Conservation (phyloP, 2,888 invertebrate species). For the Eristalinus sepulchralis region DNA sequence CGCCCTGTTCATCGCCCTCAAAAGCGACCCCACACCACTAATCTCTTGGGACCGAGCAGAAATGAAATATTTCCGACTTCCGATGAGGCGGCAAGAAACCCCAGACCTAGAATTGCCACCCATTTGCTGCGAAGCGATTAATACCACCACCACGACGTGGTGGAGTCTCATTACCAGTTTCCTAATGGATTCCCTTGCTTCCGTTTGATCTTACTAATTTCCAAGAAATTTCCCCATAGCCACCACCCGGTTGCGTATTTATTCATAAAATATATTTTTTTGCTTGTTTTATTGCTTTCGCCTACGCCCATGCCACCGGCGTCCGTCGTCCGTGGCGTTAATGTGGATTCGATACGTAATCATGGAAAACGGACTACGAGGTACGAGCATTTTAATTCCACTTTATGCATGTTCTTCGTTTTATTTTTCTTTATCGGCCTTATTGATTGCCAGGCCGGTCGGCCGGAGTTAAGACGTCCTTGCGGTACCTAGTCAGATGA, state of each 20-base stretch:
- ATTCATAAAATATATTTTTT: slow-evolving; percentile 43
- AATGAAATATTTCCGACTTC: slow-evolving; percentile 51
- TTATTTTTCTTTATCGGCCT: slow-evolving; percentile 1
- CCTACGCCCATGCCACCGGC: background rate
- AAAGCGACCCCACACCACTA: background rate
- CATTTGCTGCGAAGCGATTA: slow-evolving; percentile 14
- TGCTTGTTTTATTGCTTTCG: slow-evolving; percentile 25
- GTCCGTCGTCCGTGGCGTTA: slow-evolving; percentile 26
- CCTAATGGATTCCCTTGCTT: slow-evolving; percentile 54
- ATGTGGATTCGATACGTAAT: slow-evolving; percentile 53
- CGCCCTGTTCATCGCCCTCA: background rate
- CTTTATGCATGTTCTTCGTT: slow-evolving; percentile 18
- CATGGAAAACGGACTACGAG: slow-evolving; percentile 14
- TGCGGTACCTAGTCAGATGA: slow-evolving; percentile 1
- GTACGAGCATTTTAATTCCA: slow-evolving; percentile 9
- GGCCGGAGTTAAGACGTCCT: background rate
- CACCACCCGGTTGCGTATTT: slow-evolving; percentile 32
- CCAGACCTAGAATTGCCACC: background rate
- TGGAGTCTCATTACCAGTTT: slow-evolving; percentile 47
- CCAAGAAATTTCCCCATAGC: slow-evolving; percentile 32
- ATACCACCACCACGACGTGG: background rate
- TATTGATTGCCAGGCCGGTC: slow-evolving; percentile 3
- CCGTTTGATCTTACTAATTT: slow-evolving; percentile 56
- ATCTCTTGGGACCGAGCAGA: slow-evolving; percentile 21
- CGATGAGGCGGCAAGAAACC: slow-evolving; percentile 7